Base-by-base conservation (phyloP, 1,140 invertebrate genomes). In the Sitobion miscanthi region DNA sequence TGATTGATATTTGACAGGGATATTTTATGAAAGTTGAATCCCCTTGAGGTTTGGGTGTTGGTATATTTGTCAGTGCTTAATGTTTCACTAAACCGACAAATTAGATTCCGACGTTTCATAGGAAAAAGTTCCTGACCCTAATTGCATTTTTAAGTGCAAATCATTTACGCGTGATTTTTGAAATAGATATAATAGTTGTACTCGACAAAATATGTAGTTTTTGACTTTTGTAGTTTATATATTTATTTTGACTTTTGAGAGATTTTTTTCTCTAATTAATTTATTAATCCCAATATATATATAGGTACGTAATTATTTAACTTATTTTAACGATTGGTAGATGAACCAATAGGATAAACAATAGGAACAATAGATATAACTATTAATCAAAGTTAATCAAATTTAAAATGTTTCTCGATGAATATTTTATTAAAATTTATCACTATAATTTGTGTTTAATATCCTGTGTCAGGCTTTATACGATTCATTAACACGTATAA, bases 31-130 rank as follows among this genome's bases (percentile, higher is more conserved):
- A 89, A 17, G 49, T 23, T 35, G n/a, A 89, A 89, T 38, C 21
- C 49, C n/a, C 87, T 21, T 89, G 42, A 42, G 42, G 42, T 42
- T 42, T 42, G 49, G n/a, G 87, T 21, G 23, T 45, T 25, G 38
- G 9, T 85, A 25, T 85, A 25, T 42, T 87, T 87, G 86, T 88
- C n/a, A 88, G 86, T 49, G 47, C 30, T 88, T 47, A 49, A 49
- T 30, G 14, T 88, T 87, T 20, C 47, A 88, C 35, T 49, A 47
- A 49, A 88, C 30, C 30, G 25, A 7, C 62, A 21, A 82, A 42
- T 49, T 42, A 47, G 42, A 91, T 91, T n/a, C 45, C 17, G 90
- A 91, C 90, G 57, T 69, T 91, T 45, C 30, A 45, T 90, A 35
- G 42, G 30, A 45, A 77, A 30, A 77, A 57, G 4, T 77, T 47